These are phyloP conservation scores for Piprites chloris DNA, from an alignment of 2,113 vertebrate species.

Conservation along the genomic window DNA sequence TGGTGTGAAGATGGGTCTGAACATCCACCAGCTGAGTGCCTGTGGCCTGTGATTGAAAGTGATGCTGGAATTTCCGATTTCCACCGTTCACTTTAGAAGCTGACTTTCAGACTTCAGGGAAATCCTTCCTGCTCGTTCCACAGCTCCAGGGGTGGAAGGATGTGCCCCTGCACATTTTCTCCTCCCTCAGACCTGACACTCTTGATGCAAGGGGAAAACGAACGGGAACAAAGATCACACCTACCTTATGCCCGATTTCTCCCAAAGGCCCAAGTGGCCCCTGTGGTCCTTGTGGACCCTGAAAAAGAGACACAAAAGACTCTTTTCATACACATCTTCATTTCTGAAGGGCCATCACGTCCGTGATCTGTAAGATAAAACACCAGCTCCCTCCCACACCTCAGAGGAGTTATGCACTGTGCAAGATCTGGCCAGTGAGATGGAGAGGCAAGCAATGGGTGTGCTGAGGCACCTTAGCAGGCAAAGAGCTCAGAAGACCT, in stretches of 20 bases:
- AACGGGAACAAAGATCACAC: neutral
- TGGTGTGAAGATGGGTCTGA: neutral
- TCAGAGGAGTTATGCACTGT: neutral
- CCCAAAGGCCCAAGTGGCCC: conserved; percentile 84
- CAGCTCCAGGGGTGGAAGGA: neutral
- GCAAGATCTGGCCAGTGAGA: neutral
- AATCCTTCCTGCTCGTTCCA: neutral
- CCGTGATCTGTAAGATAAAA: neutral
- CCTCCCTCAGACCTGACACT: neutral
- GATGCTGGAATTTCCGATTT: neutral
- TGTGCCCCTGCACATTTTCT: neutral
- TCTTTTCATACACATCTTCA: neutral
- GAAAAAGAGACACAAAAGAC: conserved; percentile 42
- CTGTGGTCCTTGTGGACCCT: conserved; percentile 85
- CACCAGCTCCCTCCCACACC: neutral
- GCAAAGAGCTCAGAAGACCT: neutral
- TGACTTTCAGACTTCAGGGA: neutral
- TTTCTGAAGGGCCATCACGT: neutral
- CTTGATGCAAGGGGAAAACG: neutral
- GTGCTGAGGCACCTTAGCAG: neutral
- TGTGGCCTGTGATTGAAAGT: neutral
- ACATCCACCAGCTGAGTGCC: neutral
- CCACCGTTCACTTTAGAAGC: neutral
- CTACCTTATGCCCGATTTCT: conserved; percentile 86
- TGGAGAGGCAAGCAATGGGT: neutral